Evolutionary conservation across 2,113 vertebrate species (phyloP).

Genomic region (Micronycteris hirsuta): DNA sequence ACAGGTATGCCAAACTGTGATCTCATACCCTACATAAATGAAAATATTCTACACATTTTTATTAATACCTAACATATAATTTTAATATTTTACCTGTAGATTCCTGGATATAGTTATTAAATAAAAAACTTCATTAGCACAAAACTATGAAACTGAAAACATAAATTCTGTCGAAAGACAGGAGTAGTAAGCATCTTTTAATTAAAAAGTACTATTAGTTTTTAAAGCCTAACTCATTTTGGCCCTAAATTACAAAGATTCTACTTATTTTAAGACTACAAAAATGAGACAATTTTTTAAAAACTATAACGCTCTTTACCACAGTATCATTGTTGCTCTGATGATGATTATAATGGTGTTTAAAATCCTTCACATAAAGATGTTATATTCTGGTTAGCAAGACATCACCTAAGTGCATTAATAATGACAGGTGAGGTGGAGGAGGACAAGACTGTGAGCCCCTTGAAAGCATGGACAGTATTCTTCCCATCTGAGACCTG

Average conservation of each 20-base stretch:
- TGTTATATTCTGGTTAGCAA: constrained; percentile 22
- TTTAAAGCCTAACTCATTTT: constrained; percentile 40
- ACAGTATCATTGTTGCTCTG: not conserved
- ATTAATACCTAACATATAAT: constrained; percentile 53
- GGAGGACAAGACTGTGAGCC: not conserved
- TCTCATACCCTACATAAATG: constrained; percentile 20
- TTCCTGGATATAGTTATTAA: constrained; percentile 58
- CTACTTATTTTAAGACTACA: constrained; percentile 1
- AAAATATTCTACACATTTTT: constrained; percentile 52
- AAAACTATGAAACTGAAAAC: constrained; percentile 31
- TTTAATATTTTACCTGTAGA: constrained; percentile 41
- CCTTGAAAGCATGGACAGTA: not conserved
- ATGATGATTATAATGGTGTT: not conserved
- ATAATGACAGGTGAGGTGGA: not conserved
- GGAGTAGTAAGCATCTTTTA: not conserved
- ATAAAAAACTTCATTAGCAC: constrained; percentile 31
- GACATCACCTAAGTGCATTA: not conserved
- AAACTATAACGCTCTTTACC: not conserved
- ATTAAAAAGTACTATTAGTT: constrained; percentile 18
- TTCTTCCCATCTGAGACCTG: not conserved
- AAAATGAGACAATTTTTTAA: constrained; percentile 2
- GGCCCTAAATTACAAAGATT: constrained; percentile 4
- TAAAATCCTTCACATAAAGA: constrained; percentile 38
- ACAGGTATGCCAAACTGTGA: constrained; percentile 28
- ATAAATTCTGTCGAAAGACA: constrained; percentile 3